Evolutionary conservation across 2,888 invertebrate species (phyloP).

Genomic region (Leistus spinibarbis): DNA sequence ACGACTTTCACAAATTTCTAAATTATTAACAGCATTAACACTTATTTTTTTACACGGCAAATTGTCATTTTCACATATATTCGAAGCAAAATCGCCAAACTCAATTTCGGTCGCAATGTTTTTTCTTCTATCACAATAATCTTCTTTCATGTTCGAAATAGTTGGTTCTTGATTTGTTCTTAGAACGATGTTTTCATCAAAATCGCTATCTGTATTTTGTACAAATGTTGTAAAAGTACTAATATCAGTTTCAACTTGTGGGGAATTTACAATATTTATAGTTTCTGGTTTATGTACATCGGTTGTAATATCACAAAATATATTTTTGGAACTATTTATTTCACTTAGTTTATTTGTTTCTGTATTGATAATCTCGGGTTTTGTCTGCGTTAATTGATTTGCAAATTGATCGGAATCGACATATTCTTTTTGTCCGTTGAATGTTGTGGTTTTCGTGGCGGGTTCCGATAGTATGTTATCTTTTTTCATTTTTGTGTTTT

Average conservation of each 20-base stretch:
- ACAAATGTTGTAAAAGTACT: neutral
- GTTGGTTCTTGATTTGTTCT: neutral
- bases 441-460: neutral
- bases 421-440: neutral
- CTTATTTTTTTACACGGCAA: neutral
- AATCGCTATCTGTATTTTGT: neutral
- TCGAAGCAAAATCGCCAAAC: neutral
- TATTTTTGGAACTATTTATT: conserved; percentile 15
- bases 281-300: conserved; percentile 23
- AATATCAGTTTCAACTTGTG: neutral
- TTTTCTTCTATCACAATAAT: conserved; percentile 10
- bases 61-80: neutral
- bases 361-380: neutral
- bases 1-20: neutral
- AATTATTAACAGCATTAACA: neutral
- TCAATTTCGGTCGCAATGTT: neutral
- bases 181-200: neutral
- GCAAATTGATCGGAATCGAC: neutral
- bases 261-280: neutral
- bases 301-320: conserved; percentile 36
- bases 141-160: neutral
- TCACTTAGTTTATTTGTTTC: conserved; percentile 18
- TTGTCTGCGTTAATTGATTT: neutral
- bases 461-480: conserved; percentile 21
- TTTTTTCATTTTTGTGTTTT: conserved; percentile 37